Conservation (phyloP, 1,140 invertebrate species). For the Drosophila suzukii region DNA sequence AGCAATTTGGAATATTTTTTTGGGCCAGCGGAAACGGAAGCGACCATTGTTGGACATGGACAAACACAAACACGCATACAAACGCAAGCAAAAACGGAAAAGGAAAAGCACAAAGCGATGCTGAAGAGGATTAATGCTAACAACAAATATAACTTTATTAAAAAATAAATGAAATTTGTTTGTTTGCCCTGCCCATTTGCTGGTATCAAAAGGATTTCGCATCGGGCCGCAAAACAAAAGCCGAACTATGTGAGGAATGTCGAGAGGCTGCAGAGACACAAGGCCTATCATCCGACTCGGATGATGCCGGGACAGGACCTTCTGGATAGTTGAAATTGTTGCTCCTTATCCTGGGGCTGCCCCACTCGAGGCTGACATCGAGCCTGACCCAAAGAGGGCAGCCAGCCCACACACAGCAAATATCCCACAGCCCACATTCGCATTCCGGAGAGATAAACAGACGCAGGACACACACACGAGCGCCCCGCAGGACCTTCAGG, state of each 20-base stretch:
- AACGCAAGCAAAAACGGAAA: slow-evolving; percentile 20
- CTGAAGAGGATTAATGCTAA: slow-evolving; percentile 67
- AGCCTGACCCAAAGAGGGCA: slow-evolving; percentile 37
- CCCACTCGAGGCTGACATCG: slow-evolving; percentile 33
- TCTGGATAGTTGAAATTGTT: slow-evolving; percentile 69
- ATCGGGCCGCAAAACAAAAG: slow-evolving; percentile 63
- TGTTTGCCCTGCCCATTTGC: slow-evolving; percentile 37
- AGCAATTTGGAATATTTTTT: slow-evolving; percentile 69
- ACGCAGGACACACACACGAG: slow-evolving; percentile 53
- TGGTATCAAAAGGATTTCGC: slow-evolving; percentile 52
- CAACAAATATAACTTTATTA: slow-evolving; percentile 83
- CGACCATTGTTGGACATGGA: slow-evolving; percentile 73
- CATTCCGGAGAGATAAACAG: slow-evolving; percentile 19
- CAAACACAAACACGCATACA: slow-evolving; percentile 69
- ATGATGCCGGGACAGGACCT: slow-evolving; percentile 11
- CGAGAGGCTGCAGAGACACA: slow-evolving; percentile 31
- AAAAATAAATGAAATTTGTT: slow-evolving; percentile 81
- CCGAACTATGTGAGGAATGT: slow-evolving; percentile 72
- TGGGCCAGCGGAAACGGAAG: slow-evolving; percentile 72
- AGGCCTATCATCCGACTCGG: slow-evolving; percentile 28
- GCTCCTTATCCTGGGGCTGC: slow-evolving; percentile 13
- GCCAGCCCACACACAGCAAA: not conserved
- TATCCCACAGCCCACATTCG: not conserved
- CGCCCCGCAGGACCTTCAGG: slow-evolving; percentile 43
- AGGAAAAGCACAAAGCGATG: not conserved